Evolutionary conservation across 1,140 invertebrate species (phyloP).

Genomic region (Steinernema khuongi): DNA sequence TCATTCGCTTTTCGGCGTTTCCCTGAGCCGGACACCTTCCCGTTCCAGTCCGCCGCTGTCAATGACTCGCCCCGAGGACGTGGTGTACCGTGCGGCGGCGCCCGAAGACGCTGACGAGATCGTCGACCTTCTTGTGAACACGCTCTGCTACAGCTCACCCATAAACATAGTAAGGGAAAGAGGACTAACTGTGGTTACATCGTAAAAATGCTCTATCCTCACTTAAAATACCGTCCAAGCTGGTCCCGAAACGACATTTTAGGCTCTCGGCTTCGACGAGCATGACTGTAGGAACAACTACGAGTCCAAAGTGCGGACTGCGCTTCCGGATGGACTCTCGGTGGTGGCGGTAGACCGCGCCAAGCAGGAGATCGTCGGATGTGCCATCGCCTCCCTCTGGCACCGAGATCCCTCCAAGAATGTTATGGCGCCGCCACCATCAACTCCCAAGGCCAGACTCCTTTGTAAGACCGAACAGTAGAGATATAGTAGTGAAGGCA

Average conservation of each 20-base stretch:
- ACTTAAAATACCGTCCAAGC: not conserved
- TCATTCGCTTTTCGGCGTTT: no score
- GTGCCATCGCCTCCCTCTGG: not conserved
- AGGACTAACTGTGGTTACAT: no score
- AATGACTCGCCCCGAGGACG: not conserved
- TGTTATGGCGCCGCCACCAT: not conserved
- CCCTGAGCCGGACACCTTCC: no score
- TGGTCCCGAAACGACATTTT: not conserved
- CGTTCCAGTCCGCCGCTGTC: no score
- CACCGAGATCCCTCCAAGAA: not conserved
- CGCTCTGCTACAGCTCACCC: not conserved
- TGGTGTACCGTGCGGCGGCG: not conserved
- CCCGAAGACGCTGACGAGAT: not conserved
- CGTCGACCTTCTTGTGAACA: not conserved
- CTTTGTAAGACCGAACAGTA: not conserved
- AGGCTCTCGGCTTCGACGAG: not conserved
- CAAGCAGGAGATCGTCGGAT: not conserved
- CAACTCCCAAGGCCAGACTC: not conserved
- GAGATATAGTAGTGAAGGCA: not conserved
- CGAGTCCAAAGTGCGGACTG: not conserved
- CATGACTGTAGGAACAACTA: not conserved
- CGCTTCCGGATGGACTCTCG: not conserved
- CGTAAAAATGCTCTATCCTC: no score
- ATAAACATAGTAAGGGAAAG: not conserved
- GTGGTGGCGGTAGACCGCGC: not conserved